phyloP scores from a whole-genome alignment of 2,888 invertebrate genomes.

The Drosophila prostipennis region DNA sequence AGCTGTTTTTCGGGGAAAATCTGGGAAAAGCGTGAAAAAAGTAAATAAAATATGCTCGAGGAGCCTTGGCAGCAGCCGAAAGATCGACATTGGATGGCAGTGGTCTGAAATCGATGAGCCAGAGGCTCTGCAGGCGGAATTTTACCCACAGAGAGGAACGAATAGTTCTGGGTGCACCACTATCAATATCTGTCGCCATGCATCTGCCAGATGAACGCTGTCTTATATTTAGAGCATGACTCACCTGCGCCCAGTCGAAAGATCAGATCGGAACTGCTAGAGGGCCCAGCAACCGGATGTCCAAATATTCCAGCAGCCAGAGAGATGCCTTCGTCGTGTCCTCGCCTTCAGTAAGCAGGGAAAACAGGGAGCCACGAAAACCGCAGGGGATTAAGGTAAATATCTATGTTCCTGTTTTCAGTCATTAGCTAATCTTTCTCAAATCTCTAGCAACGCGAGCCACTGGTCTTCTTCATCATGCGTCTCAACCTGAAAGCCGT shows the following conservation, averaged over 20 bases:
- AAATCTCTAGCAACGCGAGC: constrained; percentile 72
- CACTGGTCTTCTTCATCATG: constrained; percentile 87
- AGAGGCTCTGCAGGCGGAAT: constrained; percentile 16
- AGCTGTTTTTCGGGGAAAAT: constrained; percentile 37
- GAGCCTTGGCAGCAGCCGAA: constrained; percentile 1
- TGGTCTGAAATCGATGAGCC: neutral
- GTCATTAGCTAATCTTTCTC: neutral
- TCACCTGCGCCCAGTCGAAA: constrained; percentile 13
- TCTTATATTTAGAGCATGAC: constrained; percentile 66
- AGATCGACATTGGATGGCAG: neutral
- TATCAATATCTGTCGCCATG: constrained; percentile 26
- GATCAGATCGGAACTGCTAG: neutral
- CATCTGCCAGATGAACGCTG: constrained; percentile 19
- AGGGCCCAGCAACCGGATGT: constrained; percentile 48
- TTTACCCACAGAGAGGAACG: neutral
- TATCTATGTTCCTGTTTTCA: constrained; percentile 16
- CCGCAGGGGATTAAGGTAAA: constrained; percentile 52
- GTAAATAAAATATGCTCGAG: neutral
- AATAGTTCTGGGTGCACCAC: constrained; percentile 15
- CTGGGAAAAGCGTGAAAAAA: constrained; percentile 20
- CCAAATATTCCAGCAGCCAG: constrained; percentile 44
- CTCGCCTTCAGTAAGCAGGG: constrained; percentile 16
- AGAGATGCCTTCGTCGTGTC: constrained; percentile 15
- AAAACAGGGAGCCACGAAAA: constrained; percentile 34
- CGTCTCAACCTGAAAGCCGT: constrained; percentile 91